phyloP scores from a whole-genome alignment of 2,888 invertebrate species.

The Phengaris alcon region DNA sequence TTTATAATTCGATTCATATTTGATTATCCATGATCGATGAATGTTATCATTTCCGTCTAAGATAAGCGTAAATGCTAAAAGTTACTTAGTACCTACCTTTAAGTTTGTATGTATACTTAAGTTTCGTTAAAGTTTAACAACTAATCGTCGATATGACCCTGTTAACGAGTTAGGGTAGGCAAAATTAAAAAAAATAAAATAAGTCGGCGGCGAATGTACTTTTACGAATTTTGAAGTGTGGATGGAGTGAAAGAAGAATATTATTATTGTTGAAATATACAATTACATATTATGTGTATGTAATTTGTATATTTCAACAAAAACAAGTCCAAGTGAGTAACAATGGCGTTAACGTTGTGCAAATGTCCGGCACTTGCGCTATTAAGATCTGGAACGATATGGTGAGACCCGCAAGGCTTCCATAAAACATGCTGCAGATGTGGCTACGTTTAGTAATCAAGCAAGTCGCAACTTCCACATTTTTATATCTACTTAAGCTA shows the following conservation, averaged over 20 bases:
- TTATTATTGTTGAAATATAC: not conserved
- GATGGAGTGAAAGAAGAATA: too few relatives aligned
- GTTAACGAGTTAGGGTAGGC: too few relatives aligned
- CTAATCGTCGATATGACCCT: too few relatives aligned
- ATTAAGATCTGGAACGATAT: slow-evolving; percentile 20
- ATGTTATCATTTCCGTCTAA: not conserved
- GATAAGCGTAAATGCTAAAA: not conserved
- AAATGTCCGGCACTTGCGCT: slow-evolving; percentile 8
- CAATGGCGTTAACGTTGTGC: slow-evolving; percentile 5
- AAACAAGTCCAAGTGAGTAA: not conserved
- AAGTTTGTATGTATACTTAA: too few relatives aligned
- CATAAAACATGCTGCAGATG: not conserved
- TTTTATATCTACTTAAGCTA: not conserved
- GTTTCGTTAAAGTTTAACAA: too few relatives aligned
- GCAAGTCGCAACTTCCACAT: not conserved
- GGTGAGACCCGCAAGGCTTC: slow-evolving; percentile 7
- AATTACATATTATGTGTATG: not conserved
- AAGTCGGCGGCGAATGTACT: too few relatives aligned
- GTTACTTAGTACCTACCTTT: too few relatives aligned
- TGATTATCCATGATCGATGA: not conserved
- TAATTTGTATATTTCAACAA: slow-evolving; percentile 5
- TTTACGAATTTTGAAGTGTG: too few relatives aligned
- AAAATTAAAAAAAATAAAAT: too few relatives aligned
- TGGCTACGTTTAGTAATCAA: not conserved
- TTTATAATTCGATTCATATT: not conserved